Conservation (phyloP, 2,797 vertebrate species). For the Gobionotothen gibberifrons region DNA sequence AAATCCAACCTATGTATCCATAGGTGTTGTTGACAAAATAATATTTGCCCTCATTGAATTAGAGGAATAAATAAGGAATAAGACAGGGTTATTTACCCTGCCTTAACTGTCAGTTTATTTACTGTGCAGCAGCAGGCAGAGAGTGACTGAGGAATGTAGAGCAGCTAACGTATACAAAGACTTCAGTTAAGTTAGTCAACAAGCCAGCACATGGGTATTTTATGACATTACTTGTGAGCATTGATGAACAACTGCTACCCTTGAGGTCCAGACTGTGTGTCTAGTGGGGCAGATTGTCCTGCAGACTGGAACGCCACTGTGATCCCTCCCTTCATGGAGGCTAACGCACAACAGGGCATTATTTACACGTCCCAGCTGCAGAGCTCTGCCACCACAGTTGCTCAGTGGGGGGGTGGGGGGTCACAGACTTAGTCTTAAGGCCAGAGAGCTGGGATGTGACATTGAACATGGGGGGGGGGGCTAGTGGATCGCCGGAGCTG, state of each 20-base stretch:
- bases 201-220: conserved; percentile 65
- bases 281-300: conserved; percentile 43
- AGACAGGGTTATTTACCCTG: neutral
- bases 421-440: conserved; percentile 31
- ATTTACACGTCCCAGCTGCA: conserved; percentile 78
- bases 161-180: conserved; percentile 61
- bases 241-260: conserved; percentile 77
- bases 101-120: neutral
- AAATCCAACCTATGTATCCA: neutral
- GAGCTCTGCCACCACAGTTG: conserved; percentile 71
- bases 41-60: neutral
- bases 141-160: conserved; percentile 53
- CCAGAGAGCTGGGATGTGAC: neutral
- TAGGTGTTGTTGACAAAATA: neutral
- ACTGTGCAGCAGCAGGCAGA: conserved; percentile 22
- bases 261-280: conserved; percentile 63
- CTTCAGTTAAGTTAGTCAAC: conserved; percentile 59
- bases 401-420: conserved; percentile 32
- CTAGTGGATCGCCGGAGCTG: too few relatives aligned
- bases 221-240: conserved; percentile 33
- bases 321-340: conserved; percentile 59
- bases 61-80: conserved; percentile 4
- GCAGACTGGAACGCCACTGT: conserved; percentile 63
- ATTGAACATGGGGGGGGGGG: conserved; percentile 18
- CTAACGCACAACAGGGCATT: conserved; percentile 72